These are phyloP conservation scores for Calameuta pallipes DNA, from an alignment of 2,888 invertebrate species.

Conservation along the genomic window DNA sequence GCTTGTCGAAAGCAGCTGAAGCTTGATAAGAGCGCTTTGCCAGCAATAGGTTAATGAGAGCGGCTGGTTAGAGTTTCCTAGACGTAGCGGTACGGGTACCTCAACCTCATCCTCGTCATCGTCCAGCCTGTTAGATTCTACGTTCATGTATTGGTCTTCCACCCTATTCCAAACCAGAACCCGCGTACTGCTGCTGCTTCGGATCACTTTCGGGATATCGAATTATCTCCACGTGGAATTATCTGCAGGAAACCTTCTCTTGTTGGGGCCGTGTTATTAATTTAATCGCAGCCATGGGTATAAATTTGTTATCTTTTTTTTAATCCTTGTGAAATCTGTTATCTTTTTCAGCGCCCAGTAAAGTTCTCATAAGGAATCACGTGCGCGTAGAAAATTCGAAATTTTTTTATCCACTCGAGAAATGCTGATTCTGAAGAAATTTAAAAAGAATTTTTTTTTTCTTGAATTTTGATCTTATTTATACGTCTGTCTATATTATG, in stretches of 20 bases:
- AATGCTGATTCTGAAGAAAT: no score
- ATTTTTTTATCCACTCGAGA: not conserved
- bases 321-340: no score
- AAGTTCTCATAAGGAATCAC: not conserved
- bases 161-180: conserved; percentile 15
- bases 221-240: not conserved
- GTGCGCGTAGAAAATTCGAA: not conserved
- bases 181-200: not conserved
- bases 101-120: conserved; percentile 27
- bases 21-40: conserved; percentile 50
- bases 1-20: conserved; percentile 50
- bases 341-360: not conserved
- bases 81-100: conserved; percentile 21
- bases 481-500: not conserved
- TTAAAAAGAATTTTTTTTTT: not conserved
- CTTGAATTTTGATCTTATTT: not conserved
- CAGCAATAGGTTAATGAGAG: conserved; percentile 52
- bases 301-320: no score
- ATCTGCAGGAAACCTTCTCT: not conserved
- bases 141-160: conserved; percentile 24
- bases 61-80: not conserved
- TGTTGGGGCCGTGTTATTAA: not conserved
- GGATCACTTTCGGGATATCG: conserved; percentile 15
- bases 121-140: conserved; percentile 22
- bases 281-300: not conserved